Evolutionary conservation across 2,113 vertebrate species (phyloP), one percentile per base, ranked within the genome.

Genomic region (Corvus moneduloides): DNA sequence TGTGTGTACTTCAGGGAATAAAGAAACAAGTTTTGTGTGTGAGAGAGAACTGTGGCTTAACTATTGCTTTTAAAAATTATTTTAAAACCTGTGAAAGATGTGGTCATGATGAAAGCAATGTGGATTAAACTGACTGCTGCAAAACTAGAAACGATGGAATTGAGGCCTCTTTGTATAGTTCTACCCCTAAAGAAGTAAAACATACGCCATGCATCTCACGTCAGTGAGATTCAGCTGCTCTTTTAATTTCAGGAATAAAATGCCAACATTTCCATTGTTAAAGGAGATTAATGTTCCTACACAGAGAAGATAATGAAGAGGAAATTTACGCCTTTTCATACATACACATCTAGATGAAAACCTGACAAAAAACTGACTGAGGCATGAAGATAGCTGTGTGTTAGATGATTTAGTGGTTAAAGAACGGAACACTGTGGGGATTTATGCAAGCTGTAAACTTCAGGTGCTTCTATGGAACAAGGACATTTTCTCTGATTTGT

Each of bases 181-280:
- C 13, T 62, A 2, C 14, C n/a, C 13, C 19, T 76, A 28, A 56
- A 69, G n/a, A 62, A 49, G 32, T 24, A 48, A 74, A 82, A 12
- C 8, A 3, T 18, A 5, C 1, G 5, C 30, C 20, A 9, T 13
- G 1, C 56, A 10, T 82, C 16, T 72, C 44, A 16, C 7, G 1
- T 83, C 37, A 54, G 14, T 59, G 16, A 48, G 41, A 66, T 52
- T 84, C 27, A 66, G 10, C 37, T 48, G 21, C 41, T 73, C 26
- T 35, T 90, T 33, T 61, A 14, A 84, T 30, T 30, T 61, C 9
- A 26, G 44, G n/a, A 73, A 30, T 61, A 66, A 84, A 93, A 61
- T 66, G n/a, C 27, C 27, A 61, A 4, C 32, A 18, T 64, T 75
- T 72, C 52, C 6, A 6, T 86, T 83, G 11, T 35, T 33, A 73